Evolutionary conservation across 2,113 vertebrate genomes (phyloP), one percentile per base, ranked within the genome.

Genomic region (Petroica traversi): DNA sequence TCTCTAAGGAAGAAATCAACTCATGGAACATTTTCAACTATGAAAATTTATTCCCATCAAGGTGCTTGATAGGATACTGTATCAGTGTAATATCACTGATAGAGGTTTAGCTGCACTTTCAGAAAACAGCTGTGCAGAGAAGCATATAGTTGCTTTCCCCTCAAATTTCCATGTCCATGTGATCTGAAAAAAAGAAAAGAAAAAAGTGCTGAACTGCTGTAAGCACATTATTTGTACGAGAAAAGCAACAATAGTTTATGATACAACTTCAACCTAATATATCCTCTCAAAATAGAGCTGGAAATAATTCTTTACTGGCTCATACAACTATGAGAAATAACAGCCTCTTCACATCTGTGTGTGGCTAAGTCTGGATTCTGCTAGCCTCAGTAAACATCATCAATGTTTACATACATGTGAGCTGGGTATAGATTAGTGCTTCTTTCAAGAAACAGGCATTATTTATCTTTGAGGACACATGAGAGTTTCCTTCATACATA

Each of bases 161-260:
- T 69, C 69, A 84, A 58, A 52, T 87, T 88, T 85, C 90, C 77
- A 28, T 48, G 68, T 93, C 82, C 72, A 18, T 52, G 54, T 91
- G 79, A 96, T 86, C 98, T 97, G 95, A 48, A 93, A 75, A 90
- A 81, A 95, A 97, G 90, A 63, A 91, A 72, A 52, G 7, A 83
- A 93, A 43, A 33, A 46, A 8, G 19, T 6, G 19, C 24, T 74
- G 38, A 83, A 59, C 31, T 77, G 51, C 26, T 73, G 19, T 52
- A 81, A 90, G 23, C 6, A 36, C 38, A 68, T 29, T 81, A 58
- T 75, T 69, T 55, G 38, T 57, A 92, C 76, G 41, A 94, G 10
- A 9, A 59, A 72, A 85, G 81, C 48, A 83, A 57, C 6, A 81
- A 15, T 0, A 1, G 38, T n/a, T 89, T n/a, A 8, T 57, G 31